phyloP scores from a whole-genome alignment of 2,888 invertebrate genomes.

The Ophion costatus region DNA sequence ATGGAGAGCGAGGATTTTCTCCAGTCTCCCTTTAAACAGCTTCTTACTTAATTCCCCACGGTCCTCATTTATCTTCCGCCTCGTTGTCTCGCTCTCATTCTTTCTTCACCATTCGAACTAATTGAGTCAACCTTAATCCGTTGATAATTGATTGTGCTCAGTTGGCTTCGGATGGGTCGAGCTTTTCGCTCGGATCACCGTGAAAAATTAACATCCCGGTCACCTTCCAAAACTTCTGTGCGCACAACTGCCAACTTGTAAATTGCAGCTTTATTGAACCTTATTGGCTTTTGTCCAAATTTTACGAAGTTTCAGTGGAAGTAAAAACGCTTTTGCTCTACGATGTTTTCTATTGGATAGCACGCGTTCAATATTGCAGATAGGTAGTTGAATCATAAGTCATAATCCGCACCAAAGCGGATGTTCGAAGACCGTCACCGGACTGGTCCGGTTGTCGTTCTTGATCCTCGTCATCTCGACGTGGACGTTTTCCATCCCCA shows the following conservation, averaged over 20 bases:
- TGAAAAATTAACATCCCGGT: constrained; percentile 15
- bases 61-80: constrained; percentile 5
- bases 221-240: neutral
- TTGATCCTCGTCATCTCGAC: neutral
- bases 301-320: neutral
- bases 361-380: too few species aligned
- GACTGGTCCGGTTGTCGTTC: neutral
- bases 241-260: neutral
- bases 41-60: constrained; percentile 19
- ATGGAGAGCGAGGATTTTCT: constrained; percentile 47
- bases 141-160: constrained; percentile 42
- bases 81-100: neutral
- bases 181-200: neutral
- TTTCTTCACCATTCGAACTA: constrained; percentile 27
- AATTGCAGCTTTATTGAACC: neutral
- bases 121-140: constrained; percentile 45
- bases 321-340: neutral
- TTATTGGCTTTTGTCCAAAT: neutral
- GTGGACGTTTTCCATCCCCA: constrained; percentile 24
- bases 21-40: constrained; percentile 29
- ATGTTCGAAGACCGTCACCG: neutral
- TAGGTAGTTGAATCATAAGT: neutral
- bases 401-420: neutral
- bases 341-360: neutral
- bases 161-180: constrained; percentile 14